phyloP scores from a whole-genome alignment of 2,113 vertebrate species.

The Tetrax tetrax region DNA sequence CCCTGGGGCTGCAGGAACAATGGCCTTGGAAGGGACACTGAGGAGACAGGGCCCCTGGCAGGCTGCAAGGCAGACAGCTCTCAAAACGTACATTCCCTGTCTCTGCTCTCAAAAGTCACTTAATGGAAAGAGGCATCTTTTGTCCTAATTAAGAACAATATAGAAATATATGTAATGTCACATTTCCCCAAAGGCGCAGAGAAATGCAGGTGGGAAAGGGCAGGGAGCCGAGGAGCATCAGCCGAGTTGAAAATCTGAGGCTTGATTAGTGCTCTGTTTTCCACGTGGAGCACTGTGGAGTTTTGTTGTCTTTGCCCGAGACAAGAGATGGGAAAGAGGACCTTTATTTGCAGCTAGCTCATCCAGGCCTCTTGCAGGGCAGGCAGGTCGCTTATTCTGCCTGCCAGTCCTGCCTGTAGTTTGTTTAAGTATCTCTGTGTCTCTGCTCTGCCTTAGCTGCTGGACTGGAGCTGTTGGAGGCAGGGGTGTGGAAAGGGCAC shows the following conservation, averaged over 20 bases:
- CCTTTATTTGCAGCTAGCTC: not conserved
- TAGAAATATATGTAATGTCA: not conserved
- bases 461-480: not conserved
- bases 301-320: not conserved
- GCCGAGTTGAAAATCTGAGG: not conserved
- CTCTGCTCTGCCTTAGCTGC: not conserved
- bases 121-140: not conserved
- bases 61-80: not conserved
- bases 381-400: not conserved
- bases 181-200: not conserved
- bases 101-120: not conserved
- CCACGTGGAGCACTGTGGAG: not conserved
- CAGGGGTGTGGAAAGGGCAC: not conserved
- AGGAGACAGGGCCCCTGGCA: not conserved
- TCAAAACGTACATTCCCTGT: fast-evolving
- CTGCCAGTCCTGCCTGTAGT: not conserved
- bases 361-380: not conserved
- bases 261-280: not conserved
- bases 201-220: not conserved
- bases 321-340: not conserved
- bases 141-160: not conserved
- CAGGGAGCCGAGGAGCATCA: not conserved
- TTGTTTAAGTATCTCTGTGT: not conserved
- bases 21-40: not conserved
- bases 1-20: not conserved